phyloP scores from a whole-genome alignment of 2,113 vertebrate species.

The Hydrochoerus hydrochaeris region DNA sequence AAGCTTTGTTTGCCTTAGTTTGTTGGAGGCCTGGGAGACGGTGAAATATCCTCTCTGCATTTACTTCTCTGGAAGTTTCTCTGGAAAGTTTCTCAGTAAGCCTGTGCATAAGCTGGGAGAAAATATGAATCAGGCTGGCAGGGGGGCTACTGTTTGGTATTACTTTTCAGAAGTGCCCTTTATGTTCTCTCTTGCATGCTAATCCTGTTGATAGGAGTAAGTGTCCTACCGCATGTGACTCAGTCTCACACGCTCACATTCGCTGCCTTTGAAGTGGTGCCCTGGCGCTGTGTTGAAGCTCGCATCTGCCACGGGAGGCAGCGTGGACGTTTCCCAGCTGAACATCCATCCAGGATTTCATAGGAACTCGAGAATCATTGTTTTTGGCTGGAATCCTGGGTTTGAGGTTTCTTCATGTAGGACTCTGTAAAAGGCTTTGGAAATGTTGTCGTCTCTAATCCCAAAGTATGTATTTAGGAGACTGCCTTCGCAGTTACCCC shows the following conservation, averaged over 20 bases:
- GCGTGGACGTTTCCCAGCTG: constrained; percentile 41
- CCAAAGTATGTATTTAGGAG: constrained; percentile 74
- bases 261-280: constrained; percentile 27
- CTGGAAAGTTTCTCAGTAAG: neutral
- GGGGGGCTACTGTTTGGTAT: neutral
- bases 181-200: neutral
- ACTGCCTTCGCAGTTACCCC: constrained; percentile 62
- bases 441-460: constrained; percentile 69
- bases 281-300: neutral
- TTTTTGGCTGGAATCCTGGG: constrained; percentile 76
- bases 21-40: neutral
- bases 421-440: constrained; percentile 72
- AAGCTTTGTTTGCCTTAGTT: neutral
- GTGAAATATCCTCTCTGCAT: neutral
- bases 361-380: constrained; percentile 74
- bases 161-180: neutral
- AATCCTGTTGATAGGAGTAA: constrained; percentile 13
- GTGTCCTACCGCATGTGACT: neutral
- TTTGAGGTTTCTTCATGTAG: constrained; percentile 80
- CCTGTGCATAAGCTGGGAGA: constrained; percentile 21
- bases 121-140: neutral
- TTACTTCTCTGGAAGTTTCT: constrained; percentile 20
- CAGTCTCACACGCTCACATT: neutral
- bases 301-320: constrained; percentile 17
- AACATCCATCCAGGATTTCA: constrained; percentile 76